Evolutionary conservation across 2,797 vertebrate species (phyloP).

Genomic region (Rhodeus uyekii): DNA sequence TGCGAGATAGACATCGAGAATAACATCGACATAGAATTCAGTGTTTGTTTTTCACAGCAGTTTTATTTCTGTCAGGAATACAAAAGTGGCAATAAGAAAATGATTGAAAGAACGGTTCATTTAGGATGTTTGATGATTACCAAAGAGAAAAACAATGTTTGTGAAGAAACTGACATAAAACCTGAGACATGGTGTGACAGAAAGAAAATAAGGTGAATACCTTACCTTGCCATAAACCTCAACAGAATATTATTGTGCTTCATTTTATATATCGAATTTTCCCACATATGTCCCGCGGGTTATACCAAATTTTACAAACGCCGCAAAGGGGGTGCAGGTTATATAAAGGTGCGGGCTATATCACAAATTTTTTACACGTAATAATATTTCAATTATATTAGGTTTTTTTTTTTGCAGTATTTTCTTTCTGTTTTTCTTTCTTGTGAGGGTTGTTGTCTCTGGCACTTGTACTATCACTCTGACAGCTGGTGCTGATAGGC

Average conservation of each 20-base stretch:
- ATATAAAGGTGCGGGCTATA: too few species aligned
- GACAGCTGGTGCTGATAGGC: too few species aligned
- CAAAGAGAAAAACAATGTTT: not conserved
- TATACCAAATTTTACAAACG: too few species aligned
- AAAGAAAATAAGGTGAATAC: not conserved
- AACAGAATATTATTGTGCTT: not conserved
- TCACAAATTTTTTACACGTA: too few species aligned
- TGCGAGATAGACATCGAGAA: conserved; percentile 6
- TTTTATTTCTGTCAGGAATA: not conserved
- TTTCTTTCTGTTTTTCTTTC: too few species aligned
- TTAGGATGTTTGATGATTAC: not conserved
- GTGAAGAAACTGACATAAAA: not conserved
- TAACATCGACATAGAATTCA: conserved; percentile 1
- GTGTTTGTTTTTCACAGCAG: not conserved
- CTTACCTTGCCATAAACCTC: not conserved
- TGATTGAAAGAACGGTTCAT: not conserved
- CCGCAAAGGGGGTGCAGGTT: too few species aligned
- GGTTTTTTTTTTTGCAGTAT: too few species aligned
- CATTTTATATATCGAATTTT: too few species aligned
- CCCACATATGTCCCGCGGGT: too few species aligned
- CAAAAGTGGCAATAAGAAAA: not conserved
- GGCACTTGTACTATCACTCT: too few species aligned
- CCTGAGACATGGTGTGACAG: not conserved
- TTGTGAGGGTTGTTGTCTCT: too few species aligned
- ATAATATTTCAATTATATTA: too few species aligned